phyloP scores from a whole-genome alignment of 1,140 invertebrate species.

The Gyrodactylus salaris region DNA sequence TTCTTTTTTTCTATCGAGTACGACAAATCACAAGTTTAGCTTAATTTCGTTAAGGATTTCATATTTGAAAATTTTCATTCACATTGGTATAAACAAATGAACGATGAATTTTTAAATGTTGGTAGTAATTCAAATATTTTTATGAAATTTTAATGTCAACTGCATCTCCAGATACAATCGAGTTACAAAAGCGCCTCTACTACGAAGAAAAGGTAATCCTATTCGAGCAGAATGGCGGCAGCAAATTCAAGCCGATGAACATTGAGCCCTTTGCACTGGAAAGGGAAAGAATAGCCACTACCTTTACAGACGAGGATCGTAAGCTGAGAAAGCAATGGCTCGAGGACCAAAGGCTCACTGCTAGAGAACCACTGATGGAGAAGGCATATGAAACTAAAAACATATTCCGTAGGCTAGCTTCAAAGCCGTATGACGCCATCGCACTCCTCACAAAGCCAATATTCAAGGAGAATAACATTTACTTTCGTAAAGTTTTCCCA shows the following conservation, averaged over 20 bases:
- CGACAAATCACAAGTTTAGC: too few relatives aligned
- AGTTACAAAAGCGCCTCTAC: neutral
- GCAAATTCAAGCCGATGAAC: slow-evolving; percentile 13
- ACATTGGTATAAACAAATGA: too few relatives aligned
- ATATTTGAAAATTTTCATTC: too few relatives aligned
- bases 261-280: slow-evolving; percentile 16
- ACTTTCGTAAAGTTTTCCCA: neutral
- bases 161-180: neutral
- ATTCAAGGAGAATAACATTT: neutral
- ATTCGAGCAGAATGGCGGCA: slow-evolving; percentile 8
- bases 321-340: slow-evolving; percentile 15
- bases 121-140: too few relatives aligned
- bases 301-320: slow-evolving; percentile 14
- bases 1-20: too few relatives aligned
- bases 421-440: neutral
- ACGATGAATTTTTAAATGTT: too few relatives aligned
- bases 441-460: neutral
- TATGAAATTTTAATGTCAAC: too few relatives aligned
- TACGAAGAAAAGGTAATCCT: neutral
- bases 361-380: slow-evolving; percentile 13
- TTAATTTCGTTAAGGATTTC: too few relatives aligned
- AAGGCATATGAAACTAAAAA: neutral
- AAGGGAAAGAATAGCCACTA: slow-evolving; percentile 12
- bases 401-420: neutral
- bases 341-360: slow-evolving; percentile 15